Conservation (phyloP, 1,140 invertebrate genomes). For the roundworm (Caenorhabditis elegans) region DNA sequence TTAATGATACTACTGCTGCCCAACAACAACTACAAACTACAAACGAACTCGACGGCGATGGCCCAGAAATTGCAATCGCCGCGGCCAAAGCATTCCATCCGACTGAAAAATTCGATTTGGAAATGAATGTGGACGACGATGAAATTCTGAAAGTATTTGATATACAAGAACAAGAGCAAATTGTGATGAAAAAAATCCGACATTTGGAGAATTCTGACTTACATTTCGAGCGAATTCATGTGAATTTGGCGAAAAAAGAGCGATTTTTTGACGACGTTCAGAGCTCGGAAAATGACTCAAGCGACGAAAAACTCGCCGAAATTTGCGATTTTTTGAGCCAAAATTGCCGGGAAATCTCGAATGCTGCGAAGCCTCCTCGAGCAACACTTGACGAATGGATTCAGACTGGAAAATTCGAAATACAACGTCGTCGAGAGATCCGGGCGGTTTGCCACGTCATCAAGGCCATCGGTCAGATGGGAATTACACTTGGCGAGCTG, state of each 20-base stretch:
- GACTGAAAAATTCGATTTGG: slow-evolving; percentile 8
- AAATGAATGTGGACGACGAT: slow-evolving; percentile 37
- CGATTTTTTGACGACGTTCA: too few species aligned
- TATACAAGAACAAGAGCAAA: slow-evolving; percentile 27
- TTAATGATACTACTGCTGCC: not conserved
- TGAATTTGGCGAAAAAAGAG: too few species aligned
- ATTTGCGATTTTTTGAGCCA: too few species aligned
- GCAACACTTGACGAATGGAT: not conserved
- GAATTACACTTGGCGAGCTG: not conserved
- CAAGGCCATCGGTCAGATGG: not conserved
- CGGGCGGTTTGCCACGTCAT: not conserved
- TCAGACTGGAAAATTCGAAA: not conserved
- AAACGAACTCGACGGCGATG: slow-evolving; percentile 21
- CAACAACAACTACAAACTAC: too few species aligned
- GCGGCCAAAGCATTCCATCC: not conserved
- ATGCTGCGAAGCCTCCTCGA: too few species aligned
- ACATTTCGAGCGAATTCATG: slow-evolving; percentile 47
- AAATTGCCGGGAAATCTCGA: too few species aligned
- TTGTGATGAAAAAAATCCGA: slow-evolving; percentile 51
- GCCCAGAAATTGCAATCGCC: slow-evolving; percentile 29
- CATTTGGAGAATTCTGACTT: slow-evolving; percentile 54
- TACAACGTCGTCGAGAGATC: not conserved
- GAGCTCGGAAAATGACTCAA: too few species aligned
- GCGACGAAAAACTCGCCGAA: too few species aligned
- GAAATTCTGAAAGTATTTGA: slow-evolving; percentile 34